Evolutionary conservation across 1,140 invertebrate genomes (phyloP).

Genomic region (Leptinotarsa texana): DNA sequence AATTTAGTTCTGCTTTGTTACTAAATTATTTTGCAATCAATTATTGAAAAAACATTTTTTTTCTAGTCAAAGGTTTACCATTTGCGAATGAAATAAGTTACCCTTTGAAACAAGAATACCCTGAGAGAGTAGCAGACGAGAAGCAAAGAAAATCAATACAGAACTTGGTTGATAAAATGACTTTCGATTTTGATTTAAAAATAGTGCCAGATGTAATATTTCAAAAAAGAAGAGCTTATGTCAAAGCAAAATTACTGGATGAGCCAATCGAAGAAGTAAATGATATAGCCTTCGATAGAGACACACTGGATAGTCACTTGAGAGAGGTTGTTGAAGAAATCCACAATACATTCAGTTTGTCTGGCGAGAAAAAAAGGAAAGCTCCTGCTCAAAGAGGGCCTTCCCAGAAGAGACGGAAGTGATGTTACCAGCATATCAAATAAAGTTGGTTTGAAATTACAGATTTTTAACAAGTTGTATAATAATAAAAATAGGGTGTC

Average conservation of each 20-base stretch:
- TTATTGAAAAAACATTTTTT: neutral
- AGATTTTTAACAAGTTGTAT: too few relatives aligned
- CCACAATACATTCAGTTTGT: constrained; percentile 6
- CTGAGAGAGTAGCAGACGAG: constrained; percentile 2
- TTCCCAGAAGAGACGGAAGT: neutral
- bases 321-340: constrained; percentile 6
- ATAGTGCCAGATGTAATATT: constrained; percentile 34
- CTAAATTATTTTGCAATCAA: neutral
- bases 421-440: neutral
- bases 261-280: constrained; percentile 27
- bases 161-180: constrained; percentile 37
- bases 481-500: too few relatives aligned
- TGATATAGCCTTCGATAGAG: neutral
- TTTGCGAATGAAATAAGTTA: constrained; percentile 35
- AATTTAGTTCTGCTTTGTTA: too few relatives aligned
- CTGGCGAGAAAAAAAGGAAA: neutral
- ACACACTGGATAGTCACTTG: constrained; percentile 10
- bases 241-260: constrained; percentile 39
- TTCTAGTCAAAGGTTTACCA: constrained; percentile 40
- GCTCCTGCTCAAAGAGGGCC: neutral
- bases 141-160: constrained; percentile 28
- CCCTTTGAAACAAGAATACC: constrained; percentile 18
- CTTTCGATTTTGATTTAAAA: constrained; percentile 41
- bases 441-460: too few relatives aligned
- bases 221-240: constrained; percentile 36